Base-by-base conservation (phyloP, 2,888 invertebrate species). In the Drosophila macrospina region DNA sequence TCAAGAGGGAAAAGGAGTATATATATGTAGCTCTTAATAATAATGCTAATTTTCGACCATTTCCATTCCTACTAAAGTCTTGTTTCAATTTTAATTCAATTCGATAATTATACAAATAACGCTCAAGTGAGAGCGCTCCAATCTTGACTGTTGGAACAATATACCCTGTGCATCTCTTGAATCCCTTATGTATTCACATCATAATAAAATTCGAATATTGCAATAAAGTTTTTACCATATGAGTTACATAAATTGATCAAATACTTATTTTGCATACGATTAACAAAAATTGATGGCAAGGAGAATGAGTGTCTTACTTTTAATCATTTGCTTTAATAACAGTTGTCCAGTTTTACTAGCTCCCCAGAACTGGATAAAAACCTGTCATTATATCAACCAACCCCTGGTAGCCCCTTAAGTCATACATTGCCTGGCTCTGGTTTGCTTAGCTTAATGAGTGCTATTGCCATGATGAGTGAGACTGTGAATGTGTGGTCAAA, bases 321-420 rank as follows among this genome's bases (percentile, higher is more conserved):
- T 26, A 45, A 39, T 61, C 44, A 54, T 72, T 69, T 74, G 55
- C 32, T 52, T 69, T 63, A 45, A 61, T 68, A 30, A 39, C 56
- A 28, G 59, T 69, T 75, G 73, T 64, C 76, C 73, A 75, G 69
- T 78, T 72, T 75, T 50, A 69, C 78, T 67, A 80, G 81, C 67
- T 71, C 51, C 57, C 37, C 73, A 70, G 66, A 81, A 85, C 81
- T 85, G 67, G 82, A 81, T 77, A 77, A 81, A 81, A 81, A 85
- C 81, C 85, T 81, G 81, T 85, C 77, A 74, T 52, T 66, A 36
- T 39, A 26, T 36, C 13, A 16, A 34, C 15, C 45, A 10, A 36
- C 44, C 48, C 28, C 30, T 32, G 11, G 0, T n/a, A 2, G 6
- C 50, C 20, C 24, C 16, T 13, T 24, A 11, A 44, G 32, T 28